Conservation (phyloP, 2,113 vertebrate species). For the Stegastes partitus region DNA sequence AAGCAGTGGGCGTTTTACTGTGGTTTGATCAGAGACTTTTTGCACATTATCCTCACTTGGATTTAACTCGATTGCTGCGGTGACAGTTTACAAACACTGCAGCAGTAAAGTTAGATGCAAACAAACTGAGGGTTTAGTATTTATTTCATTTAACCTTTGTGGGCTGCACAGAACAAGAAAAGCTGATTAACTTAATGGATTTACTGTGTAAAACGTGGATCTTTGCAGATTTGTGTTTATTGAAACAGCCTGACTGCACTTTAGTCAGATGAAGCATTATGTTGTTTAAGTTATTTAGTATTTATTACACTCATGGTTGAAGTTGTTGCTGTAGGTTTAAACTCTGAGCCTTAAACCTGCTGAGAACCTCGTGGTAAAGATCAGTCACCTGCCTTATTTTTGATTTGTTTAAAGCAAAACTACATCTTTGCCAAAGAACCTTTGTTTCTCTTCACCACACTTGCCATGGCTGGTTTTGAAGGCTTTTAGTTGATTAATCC, state of each 20-base stretch:
- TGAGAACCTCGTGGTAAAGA: conserved; percentile 42
- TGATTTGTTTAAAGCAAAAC: conserved; percentile 42
- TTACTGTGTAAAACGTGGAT: conserved; percentile 4
- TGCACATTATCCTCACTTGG: conserved; percentile 1
- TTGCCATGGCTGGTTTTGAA: conserved; percentile 34
- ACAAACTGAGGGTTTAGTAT: background rate
- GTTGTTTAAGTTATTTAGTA: conserved; percentile 52
- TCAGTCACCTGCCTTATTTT: conserved; percentile 59
- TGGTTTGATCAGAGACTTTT: conserved; percentile 32
- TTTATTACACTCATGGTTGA: conserved; percentile 49
- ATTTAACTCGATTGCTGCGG: background rate
- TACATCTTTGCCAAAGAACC: conserved; percentile 74
- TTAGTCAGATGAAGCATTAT: conserved; percentile 31
- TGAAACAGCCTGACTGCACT: conserved; percentile 28
- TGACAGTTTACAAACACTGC: background rate
- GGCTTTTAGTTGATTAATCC: conserved; percentile 39
- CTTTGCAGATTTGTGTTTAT: conserved; percentile 42
- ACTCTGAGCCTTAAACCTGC: conserved; percentile 59
- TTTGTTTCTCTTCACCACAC: conserved; percentile 43
- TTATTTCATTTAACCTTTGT: conserved; percentile 22
- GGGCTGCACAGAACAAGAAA: conserved; percentile 36
- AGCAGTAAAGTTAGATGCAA: background rate
- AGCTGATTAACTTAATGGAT: conserved; percentile 8
- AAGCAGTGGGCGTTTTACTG: conserved; percentile 15
- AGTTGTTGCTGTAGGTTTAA: background rate